Base-by-base conservation (phyloP, 2,113 vertebrate genomes). In the Aldabrachelys gigantea region DNA sequence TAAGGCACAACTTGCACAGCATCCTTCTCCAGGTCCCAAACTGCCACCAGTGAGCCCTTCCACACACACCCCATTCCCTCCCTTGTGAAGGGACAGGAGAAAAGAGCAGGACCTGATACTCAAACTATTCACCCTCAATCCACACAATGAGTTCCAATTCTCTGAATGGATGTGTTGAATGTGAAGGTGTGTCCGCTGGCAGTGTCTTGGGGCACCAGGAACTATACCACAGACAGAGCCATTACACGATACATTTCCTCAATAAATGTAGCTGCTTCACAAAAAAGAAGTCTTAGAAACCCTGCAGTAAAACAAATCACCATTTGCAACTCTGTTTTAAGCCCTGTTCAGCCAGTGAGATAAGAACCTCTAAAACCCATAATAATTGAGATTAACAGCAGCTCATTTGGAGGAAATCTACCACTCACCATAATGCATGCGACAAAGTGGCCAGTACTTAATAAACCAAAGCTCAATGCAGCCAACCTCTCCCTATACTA, bases 191-290 rank as follows among this genome's bases (percentile, higher is more conserved):
- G 69, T 41, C n/a, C n/a, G 11, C 41, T n/a, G n/a, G n/a, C 59
- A 13, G 29, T 62, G 29, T 59, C 57, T 62, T 10, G n/a, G n/a
- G 10, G n/a, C 69, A 72, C 8, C 69, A 38, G n/a, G 69, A 62
- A 62, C 59, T 62, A 62, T 6, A 62, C 12, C 10, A 62, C 29
- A 29, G 12, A 76, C 2, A 16, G 8, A 89, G 78, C 19, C 24
- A 79, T 25, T 35, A 1, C n/a, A 1, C 2, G 3, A 19, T n/a
- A 8, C 8, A 5, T 6, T 35, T 8, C 10, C 29, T 5, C 6
- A 75, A 50, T 0, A 2, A 94, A 87, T 53, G 44, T 0, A 38
- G 8, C 52, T 4, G 10, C 75, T 91, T 35, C 50, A 6, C n/a
- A 14, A 2, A 87, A 65, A 0, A 72, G 11, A 52, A 82, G 17